Percentiles rank a stretch among this genome's conserved stretches.
Evolutionary conservation across 2,888 invertebrate genomes (phyloP).

Genomic region (Psylliodes chrysocephalus): DNA sequence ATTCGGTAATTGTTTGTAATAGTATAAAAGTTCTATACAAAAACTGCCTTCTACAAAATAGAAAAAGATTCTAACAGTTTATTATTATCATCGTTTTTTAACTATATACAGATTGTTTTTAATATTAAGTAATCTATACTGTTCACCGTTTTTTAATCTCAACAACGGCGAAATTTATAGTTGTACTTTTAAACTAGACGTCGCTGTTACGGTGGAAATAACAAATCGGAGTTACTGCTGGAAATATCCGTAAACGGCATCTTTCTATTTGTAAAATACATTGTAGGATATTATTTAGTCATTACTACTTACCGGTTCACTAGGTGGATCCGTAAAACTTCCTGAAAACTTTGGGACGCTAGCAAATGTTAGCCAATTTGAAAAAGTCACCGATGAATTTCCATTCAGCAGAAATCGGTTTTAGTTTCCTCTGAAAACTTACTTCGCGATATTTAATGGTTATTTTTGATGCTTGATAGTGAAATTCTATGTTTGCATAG

Average conservation of each 20-base stretch:
- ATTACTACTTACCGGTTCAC: constrained; percentile 32
- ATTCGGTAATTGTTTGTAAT: too few species aligned
- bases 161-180: constrained; percentile 1
- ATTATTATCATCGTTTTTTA: too few species aligned
- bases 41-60: too few species aligned
- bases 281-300: constrained; percentile 31
- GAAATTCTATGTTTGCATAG: too few species aligned
- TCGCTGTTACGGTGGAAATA: constrained; percentile 24
- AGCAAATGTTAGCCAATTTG: constrained; percentile 37
- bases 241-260: constrained; percentile 14
- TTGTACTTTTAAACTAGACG: constrained; percentile 17
- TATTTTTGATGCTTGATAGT: too few species aligned
- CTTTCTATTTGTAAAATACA: constrained; percentile 24
- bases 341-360: constrained; percentile 32
- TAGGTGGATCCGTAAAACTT: constrained; percentile 34
- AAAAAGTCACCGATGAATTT: constrained; percentile 24
- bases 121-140: too few species aligned
- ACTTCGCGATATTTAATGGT: too few species aligned
- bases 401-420: constrained; percentile 23
- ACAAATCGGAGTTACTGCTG: constrained; percentile 13
- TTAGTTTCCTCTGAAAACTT: neutral
- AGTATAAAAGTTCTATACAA: too few species aligned
- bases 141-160: neutral
- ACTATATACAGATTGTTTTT: too few species aligned
- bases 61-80: too few species aligned